Conservation (phyloP, 2,113 vertebrate genomes). For the Sceloporus tristichus region DNA sequence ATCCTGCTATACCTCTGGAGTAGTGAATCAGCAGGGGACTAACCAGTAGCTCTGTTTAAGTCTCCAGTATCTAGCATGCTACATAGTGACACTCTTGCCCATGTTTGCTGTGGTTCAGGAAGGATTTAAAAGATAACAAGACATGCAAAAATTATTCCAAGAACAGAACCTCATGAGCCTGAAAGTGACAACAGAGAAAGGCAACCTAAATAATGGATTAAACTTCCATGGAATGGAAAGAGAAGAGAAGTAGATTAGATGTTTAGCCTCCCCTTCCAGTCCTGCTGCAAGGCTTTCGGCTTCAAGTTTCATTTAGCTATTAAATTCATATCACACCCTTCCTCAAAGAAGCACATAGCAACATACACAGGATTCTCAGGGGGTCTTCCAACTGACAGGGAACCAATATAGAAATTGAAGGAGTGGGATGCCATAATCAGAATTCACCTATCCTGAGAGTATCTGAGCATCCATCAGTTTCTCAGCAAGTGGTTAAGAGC, state of each 20-base stretch:
- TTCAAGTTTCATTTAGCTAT: background rate
- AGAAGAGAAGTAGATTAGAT: background rate
- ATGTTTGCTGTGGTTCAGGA: background rate
- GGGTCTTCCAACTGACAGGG: background rate
- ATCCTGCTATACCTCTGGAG: background rate
- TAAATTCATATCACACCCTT: background rate
- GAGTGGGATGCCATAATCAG: background rate
- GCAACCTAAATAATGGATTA: background rate
- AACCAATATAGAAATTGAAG: background rate
- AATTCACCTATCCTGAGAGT: background rate
- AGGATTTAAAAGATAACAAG: background rate
- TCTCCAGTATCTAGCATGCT: too few species aligned
- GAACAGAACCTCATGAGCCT: background rate
- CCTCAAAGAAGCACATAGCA: background rate
- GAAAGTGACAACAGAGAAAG: background rate
- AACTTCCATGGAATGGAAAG: background rate
- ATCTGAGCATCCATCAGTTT: background rate
- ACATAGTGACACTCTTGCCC: background rate
- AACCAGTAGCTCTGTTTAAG: too few species aligned
- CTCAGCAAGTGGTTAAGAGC: background rate
- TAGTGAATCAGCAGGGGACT: background rate
- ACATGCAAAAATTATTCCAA: background rate
- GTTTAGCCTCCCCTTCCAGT: background rate
- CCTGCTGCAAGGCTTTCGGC: background rate
- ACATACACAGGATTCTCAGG: background rate